Evolutionary conservation across 2,797 vertebrate species (phyloP), one percentile per base, ranked within the genome.

Genomic region (Diplodus sargus): DNA sequence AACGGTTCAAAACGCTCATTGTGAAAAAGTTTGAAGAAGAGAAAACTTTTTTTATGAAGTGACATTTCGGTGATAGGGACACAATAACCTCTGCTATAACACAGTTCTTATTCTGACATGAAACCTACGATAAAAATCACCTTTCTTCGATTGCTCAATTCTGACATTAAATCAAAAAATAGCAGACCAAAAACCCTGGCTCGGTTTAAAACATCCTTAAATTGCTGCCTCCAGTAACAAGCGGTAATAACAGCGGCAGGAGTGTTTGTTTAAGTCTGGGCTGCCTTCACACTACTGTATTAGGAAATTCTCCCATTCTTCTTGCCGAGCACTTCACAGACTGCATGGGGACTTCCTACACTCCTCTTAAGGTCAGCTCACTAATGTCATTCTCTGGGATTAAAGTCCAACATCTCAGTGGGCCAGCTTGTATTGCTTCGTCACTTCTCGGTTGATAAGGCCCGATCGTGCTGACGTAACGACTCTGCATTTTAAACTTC

Each of bases 1-100:
- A 89, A 89, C 87, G 83, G 87, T 43, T 83, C 60, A 61, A 71
- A 73, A 71, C 70, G 65, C 39, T 76, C 59, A 56, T 59, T 76
- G 66, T 70, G 5, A 66, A 70, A 67, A 71, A 51, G 11, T 47
- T n/a, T 5, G 11, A 30, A 14, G 43, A 9, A 15, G 30, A 56
- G 30, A 23, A 20, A 12, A 8, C 51, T 25, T 1, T 20, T 48
- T 22, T 17, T n/a, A 25, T 15, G 18, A 53, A 17, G n/a, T 5
- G 6, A 51, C 12, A 34, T 52, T 28, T 43, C n/a, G n/a, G 13
- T 22, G 15, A 53, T 30, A 70, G 17, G 10, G 16, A 16, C 17
- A 64, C 25, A 53, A 47, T 8, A 47, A 4, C 11, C 2, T 47
- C 23, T 11, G 7, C 7, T n/a, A 4, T 3, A 17, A 49, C 58